Percentiles rank a stretch among this genome's conserved stretches.
phyloP scores from a whole-genome alignment of 2,888 invertebrate species.

The Octodonta nipae region DNA sequence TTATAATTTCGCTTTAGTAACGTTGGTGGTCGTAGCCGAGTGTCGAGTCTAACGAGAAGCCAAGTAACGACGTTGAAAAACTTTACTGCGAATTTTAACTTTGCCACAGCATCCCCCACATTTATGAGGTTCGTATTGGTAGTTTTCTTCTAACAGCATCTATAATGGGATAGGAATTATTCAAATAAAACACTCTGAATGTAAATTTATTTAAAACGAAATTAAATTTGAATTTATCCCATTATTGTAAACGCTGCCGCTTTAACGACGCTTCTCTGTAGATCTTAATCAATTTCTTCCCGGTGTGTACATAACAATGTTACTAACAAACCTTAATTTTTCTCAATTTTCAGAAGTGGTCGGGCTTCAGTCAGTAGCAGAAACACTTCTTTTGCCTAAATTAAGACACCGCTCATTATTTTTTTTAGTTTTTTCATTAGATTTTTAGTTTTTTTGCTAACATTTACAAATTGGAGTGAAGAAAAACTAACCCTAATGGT shows the following conservation, averaged over 20 bases:
- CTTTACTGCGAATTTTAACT: constrained; percentile 41
- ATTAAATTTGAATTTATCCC: too few species aligned
- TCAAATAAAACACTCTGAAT: too few species aligned
- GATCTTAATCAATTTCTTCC: too few species aligned
- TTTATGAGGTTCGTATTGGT: constrained; percentile 37
- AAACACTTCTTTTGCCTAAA: constrained; percentile 25
- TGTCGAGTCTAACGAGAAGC: constrained; percentile 42
- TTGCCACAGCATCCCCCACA: constrained; percentile 37
- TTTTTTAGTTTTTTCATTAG: too few species aligned
- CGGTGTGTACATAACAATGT: not conserved
- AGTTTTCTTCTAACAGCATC: too few species aligned
- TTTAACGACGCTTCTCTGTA: too few species aligned
- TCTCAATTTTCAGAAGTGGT: constrained; percentile 28
- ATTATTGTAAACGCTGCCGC: too few species aligned
- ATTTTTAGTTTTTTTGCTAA: too few species aligned
- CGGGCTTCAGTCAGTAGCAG: constrained; percentile 21
- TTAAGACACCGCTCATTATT: constrained; percentile 5
- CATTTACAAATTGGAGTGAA: too few species aligned
- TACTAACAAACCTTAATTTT: constrained; percentile 5
- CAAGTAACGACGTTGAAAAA: constrained; percentile 44
- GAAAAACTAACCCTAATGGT: too few species aligned
- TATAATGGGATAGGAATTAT: too few species aligned
- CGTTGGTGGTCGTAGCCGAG: constrained; percentile 40
- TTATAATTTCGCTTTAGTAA: constrained; percentile 26
- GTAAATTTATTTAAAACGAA: not conserved